Evolutionary conservation across 1,140 invertebrate species (phyloP).

Genomic region (Drosophila punjabiensis): DNA sequence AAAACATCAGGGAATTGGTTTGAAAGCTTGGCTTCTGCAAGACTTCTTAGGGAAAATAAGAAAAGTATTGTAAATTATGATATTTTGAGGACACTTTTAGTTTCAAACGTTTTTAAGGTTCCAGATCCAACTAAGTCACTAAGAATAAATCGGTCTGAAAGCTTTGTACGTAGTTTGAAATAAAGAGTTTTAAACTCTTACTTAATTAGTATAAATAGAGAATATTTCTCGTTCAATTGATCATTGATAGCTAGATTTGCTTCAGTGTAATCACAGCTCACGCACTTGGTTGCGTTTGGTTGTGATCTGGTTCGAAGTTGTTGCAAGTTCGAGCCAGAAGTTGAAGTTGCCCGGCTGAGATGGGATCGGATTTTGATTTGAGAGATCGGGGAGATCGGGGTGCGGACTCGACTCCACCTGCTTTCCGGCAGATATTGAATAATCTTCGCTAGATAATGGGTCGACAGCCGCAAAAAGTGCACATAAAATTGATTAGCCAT

Average conservation of each 20-base stretch:
- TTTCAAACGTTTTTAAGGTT: too few relatives aligned
- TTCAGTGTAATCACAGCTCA: constrained; percentile 2
- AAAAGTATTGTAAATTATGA: too few relatives aligned
- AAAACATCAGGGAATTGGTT: not conserved
- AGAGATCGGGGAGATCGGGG: not conserved
- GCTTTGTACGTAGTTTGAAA: too few relatives aligned
- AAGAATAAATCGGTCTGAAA: too few relatives aligned
- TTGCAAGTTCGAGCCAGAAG: constrained; percentile 8
- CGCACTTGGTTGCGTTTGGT: constrained; percentile 14
- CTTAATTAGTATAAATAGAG: too few relatives aligned
- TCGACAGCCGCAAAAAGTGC: constrained; percentile 29
- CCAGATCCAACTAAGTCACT: too few relatives aligned
- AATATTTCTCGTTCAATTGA: too few relatives aligned
- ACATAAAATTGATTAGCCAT: constrained; percentile 73
- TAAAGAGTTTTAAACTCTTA: too few relatives aligned
- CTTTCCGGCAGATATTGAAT: constrained; percentile 55
- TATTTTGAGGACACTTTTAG: too few relatives aligned
- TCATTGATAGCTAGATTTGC: not conserved
- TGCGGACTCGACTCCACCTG: constrained; percentile 23
- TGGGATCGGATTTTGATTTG: constrained; percentile 7
- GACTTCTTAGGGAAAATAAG: too few relatives aligned
- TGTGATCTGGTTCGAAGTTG: constrained; percentile 15
- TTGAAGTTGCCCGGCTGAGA: not conserved
- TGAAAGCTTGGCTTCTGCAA: too few relatives aligned
- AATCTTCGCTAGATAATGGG: constrained; percentile 46